Evolutionary conservation across 2,888 invertebrate genomes (phyloP).

Genomic region (Escarpia spicata): DNA sequence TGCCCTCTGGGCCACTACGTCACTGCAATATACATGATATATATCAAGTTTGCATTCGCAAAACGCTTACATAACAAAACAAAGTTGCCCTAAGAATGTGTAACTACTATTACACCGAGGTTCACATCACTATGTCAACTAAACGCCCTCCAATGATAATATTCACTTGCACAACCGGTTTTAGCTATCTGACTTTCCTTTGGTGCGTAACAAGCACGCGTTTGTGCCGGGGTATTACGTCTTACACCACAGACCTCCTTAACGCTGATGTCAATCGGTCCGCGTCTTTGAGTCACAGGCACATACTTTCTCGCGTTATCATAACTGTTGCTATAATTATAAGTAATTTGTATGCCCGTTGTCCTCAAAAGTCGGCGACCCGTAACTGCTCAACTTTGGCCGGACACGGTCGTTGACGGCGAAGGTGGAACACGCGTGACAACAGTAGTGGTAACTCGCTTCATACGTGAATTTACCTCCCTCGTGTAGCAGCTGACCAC

Average conservation of each 20-base stretch:
- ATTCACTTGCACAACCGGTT: neutral
- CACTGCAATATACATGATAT: no score
- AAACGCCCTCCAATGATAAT: neutral
- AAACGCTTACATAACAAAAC: no score
- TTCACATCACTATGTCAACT: neutral
- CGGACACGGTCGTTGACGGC: neutral
- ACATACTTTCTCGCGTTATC: neutral
- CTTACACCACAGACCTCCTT: neutral
- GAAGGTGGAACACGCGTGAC: neutral
- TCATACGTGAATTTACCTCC: neutral
- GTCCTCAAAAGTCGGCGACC: neutral
- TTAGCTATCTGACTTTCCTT: neutral
- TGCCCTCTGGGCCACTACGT: no score
- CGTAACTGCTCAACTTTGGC: neutral
- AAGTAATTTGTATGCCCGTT: neutral
- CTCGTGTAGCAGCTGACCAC: neutral
- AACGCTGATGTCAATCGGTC: neutral
- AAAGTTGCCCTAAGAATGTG: neutral
- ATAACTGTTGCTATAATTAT: neutral
- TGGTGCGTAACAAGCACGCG: neutral
- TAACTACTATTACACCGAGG: neutral
- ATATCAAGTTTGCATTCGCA: no score
- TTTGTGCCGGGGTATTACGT: neutral
- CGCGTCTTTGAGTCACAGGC: neutral
- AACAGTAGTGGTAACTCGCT: neutral